Evolutionary conservation across 2,113 vertebrate genomes (phyloP).

Genomic region (Aldabrachelys gigantea): DNA sequence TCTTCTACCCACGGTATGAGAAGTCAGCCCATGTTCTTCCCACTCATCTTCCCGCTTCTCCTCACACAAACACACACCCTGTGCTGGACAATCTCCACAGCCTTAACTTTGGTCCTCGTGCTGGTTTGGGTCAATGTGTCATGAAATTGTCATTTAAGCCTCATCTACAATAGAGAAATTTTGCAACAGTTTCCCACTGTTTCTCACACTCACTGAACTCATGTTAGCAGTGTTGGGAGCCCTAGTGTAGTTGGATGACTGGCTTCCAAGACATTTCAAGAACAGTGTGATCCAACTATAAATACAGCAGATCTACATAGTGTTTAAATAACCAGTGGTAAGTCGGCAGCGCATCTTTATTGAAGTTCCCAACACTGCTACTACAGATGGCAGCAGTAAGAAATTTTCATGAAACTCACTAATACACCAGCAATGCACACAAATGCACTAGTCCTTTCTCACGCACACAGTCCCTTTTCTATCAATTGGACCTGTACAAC

Average conservation of each 20-base stretch:
- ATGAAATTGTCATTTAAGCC: slow-evolving; percentile 36
- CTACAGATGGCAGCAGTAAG: neutral
- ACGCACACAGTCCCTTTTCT: neutral
- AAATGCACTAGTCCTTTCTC: neutral
- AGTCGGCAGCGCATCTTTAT: neutral
- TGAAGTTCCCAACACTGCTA: neutral
- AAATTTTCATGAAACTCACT: neutral
- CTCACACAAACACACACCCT: neutral
- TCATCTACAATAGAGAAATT: slow-evolving; percentile 42
- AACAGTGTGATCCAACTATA: neutral
- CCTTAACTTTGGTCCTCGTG: slow-evolving; percentile 26
- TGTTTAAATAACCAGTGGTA: neutral
- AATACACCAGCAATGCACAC: neutral
- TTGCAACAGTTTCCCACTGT: neutral
- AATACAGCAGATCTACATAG: neutral
- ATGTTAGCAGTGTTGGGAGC: neutral
- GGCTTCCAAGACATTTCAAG: neutral
- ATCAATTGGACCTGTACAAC: neutral
- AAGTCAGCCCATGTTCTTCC: neutral
- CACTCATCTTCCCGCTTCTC: neutral
- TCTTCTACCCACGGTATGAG: slow-evolving; percentile 42
- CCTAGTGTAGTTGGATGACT: neutral
- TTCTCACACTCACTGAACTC: neutral
- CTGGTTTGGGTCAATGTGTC: neutral
- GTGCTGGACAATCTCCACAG: slow-evolving; percentile 41